These are phyloP conservation scores for Peromyscus maniculatus DNA, from an alignment of 2,113 vertebrate species.

Conservation along the genomic window DNA sequence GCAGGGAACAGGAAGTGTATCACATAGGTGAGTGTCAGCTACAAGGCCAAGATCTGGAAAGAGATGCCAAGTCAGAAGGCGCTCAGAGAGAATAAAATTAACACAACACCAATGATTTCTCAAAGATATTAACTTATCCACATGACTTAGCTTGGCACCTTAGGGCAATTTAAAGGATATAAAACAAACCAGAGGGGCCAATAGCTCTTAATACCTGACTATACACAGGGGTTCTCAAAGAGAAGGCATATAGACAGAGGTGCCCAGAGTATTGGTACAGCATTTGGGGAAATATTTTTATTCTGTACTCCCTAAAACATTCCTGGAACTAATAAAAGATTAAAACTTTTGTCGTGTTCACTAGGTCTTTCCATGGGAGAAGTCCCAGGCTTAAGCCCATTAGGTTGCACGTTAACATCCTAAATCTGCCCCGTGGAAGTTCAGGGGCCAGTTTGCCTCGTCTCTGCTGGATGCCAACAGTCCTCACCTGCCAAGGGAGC, in stretches of 20 bases:
- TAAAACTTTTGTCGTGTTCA: background rate
- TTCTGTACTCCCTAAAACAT: background rate
- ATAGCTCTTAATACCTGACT: background rate
- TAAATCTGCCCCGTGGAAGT: slow-evolving; percentile 77
- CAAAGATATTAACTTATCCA: slow-evolving; percentile 35
- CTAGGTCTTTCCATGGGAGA: slow-evolving; percentile 47
- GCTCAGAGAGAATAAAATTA: background rate
- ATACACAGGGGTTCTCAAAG: accelerated
- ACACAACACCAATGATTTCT: background rate
- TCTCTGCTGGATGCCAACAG: slow-evolving; percentile 76
- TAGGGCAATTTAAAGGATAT: background rate
- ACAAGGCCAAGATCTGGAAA: background rate
- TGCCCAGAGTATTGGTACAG: accelerated
- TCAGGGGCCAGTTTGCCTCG: slow-evolving; percentile 56
- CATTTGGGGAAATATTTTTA: background rate
- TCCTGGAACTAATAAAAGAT: background rate
- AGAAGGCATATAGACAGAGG: accelerated
- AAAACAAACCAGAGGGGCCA: slow-evolving; percentile 52
- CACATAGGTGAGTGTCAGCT: background rate
- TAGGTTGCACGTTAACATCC: slow-evolving; percentile 68
- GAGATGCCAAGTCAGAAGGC: background rate
- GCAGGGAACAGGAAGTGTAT: background rate
- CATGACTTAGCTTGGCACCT: slow-evolving; percentile 25
- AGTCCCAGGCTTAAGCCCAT: slow-evolving; percentile 71
- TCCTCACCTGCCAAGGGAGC: slow-evolving; percentile 82